Percentiles rank a stretch among this genome's conserved stretches.
phyloP scores from a whole-genome alignment of 2,797 vertebrate species.

The Periophthalmus magnuspinnatus region DNA sequence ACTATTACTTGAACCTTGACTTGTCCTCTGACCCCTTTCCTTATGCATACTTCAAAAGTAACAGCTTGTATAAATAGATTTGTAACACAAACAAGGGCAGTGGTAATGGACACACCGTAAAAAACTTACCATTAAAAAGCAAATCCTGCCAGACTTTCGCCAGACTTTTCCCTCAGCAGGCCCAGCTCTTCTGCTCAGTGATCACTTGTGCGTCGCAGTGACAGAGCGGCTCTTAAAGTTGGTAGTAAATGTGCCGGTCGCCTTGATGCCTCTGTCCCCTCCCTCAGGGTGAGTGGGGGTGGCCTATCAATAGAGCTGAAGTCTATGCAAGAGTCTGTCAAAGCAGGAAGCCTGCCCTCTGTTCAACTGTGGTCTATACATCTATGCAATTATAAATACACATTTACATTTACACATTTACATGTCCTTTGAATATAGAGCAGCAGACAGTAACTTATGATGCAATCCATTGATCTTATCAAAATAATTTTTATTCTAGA shows the following conservation, averaged over 20 bases:
- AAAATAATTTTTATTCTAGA: conserved; percentile 99
- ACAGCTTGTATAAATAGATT: conserved; percentile 51
- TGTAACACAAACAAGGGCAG: conserved; percentile 12
- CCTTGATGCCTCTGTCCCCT: conserved; percentile 1
- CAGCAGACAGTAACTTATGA: background rate
- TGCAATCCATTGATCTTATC: conserved; percentile 85
- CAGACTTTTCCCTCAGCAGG: background rate
- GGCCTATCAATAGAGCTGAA: conserved; percentile 11
- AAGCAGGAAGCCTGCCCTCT: background rate
- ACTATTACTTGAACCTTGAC: background rate
- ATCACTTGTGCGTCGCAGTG: conserved; percentile 13
- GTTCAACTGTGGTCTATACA: background rate
- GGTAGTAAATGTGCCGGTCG: conserved; percentile 19
- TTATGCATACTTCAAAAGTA: conserved; percentile 42
- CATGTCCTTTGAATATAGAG: background rate
- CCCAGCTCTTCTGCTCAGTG: background rate
- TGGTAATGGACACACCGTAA: conserved; percentile 1
- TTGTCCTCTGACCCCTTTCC: conserved; percentile 10
- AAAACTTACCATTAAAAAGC: conserved; percentile 45
- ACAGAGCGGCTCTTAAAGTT: conserved; percentile 15
- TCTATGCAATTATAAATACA: background rate
- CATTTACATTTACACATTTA: background rate
- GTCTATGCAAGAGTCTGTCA: background rate
- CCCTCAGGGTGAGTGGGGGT: conserved; percentile 15
- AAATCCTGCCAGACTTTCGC: conserved; percentile 12